Conservation (phyloP, 1,140 invertebrate species). For the Mycetomoellerius zeteki region DNA sequence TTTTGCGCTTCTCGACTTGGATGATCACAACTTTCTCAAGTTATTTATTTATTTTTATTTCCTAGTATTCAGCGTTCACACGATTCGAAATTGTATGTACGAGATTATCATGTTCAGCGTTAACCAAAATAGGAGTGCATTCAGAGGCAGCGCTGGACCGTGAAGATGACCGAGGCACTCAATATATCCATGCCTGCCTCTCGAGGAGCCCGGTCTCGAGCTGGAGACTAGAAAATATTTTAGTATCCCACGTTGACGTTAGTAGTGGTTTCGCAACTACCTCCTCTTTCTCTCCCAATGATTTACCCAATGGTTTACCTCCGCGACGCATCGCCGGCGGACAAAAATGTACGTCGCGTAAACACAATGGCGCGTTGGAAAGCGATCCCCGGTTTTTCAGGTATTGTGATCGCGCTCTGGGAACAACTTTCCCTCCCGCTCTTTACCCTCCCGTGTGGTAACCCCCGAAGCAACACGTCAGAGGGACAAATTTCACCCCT, state of each 20-base stretch:
- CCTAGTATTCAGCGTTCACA: slow-evolving; percentile 26
- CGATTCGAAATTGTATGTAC: slow-evolving; percentile 45
- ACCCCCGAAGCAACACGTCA: slow-evolving; percentile 27
- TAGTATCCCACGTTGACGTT: slow-evolving; percentile 50
- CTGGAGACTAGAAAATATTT: slow-evolving; percentile 65
- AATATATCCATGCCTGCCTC: not conserved
- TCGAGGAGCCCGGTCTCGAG: not conserved
- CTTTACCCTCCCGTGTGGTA: not conserved
- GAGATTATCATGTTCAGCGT: slow-evolving; percentile 10
- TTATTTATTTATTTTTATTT: slow-evolving; percentile 10
- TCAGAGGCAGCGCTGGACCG: slow-evolving; percentile 48
- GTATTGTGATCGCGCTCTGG: slow-evolving; percentile 61
- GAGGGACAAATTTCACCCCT: slow-evolving; percentile 82
- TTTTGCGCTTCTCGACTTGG: not conserved
- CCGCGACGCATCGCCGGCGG: slow-evolving; percentile 16
- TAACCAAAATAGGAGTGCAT: slow-evolving; percentile 41
- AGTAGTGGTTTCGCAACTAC: slow-evolving; percentile 58
- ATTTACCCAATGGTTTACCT: slow-evolving; percentile 14
- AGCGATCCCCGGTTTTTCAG: slow-evolving; percentile 64
- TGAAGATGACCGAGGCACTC: slow-evolving; percentile 29
- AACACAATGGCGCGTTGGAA: slow-evolving; percentile 69
- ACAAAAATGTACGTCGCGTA: slow-evolving; percentile 59
- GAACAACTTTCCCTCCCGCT: slow-evolving; percentile 32
- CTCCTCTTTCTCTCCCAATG: not conserved
- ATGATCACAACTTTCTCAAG: slow-evolving; percentile 6